Evolutionary conservation across 2,113 vertebrate genomes (phyloP).

Genomic region (Naja naja): DNA sequence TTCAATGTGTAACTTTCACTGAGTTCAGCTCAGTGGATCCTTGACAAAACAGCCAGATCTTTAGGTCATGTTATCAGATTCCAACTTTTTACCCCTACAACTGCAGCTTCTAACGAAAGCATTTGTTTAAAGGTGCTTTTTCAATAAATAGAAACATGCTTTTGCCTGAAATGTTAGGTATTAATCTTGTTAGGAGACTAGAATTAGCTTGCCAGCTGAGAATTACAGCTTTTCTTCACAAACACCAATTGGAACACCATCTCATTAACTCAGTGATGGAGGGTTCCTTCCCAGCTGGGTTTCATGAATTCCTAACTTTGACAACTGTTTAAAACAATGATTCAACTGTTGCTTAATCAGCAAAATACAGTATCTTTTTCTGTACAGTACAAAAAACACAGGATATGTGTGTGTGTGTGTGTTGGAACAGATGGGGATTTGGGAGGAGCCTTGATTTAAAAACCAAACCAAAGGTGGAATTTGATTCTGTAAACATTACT

Average conservation of each 20-base stretch:
- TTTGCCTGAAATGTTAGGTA: not conserved
- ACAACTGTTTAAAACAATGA: not conserved
- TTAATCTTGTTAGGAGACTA: constrained; percentile 9
- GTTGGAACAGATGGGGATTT: not conserved
- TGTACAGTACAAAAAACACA: constrained; percentile 25
- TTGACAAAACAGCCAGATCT: not conserved
- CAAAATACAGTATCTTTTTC: not conserved
- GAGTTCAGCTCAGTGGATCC: not conserved
- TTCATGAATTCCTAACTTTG: not conserved
- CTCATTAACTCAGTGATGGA: not conserved
- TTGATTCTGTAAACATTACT: not conserved
- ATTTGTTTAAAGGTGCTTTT: not conserved
- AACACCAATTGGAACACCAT: not conserved
- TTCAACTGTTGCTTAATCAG: not conserved
- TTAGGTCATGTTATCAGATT: not conserved
- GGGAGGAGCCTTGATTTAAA: not conserved
- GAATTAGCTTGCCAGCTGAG: not conserved
- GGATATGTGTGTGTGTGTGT: not conserved
- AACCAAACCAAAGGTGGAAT: not conserved
- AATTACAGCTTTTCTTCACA: not conserved
- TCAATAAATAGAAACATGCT: constrained; percentile 14
- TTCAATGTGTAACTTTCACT: not conserved
- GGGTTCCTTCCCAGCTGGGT: not conserved
- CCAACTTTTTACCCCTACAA: not conserved
- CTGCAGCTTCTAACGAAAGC: not conserved